Conservation (phyloP, 1,140 invertebrate species). For the Venustaconcha ellipsiformis region DNA sequence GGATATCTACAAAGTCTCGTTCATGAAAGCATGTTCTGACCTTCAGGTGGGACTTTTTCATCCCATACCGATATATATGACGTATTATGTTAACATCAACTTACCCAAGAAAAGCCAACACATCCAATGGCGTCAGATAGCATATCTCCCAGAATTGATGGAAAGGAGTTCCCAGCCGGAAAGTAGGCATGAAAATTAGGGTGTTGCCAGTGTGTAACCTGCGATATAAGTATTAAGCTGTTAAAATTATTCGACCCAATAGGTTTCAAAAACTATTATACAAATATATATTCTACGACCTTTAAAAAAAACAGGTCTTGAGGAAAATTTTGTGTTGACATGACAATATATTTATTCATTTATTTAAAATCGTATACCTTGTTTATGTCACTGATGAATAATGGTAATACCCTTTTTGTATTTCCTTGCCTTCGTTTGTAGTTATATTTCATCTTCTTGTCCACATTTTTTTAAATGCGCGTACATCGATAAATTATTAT, state of each 20-base stretch:
- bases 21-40: neutral
- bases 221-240: conserved; percentile 31
- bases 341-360: neutral
- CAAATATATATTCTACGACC: neutral
- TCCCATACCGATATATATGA: neutral
- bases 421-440: no score
- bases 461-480: no score
- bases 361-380: neutral
- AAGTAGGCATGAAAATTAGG: conserved; percentile 99
- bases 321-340: neutral
- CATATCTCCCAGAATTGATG: conserved; percentile 99
- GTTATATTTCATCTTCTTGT: no score
- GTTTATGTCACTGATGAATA: neutral
- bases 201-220: conserved; percentile 99
- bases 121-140: conserved; percentile 94
- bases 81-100: conserved; percentile 14
- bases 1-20: neutral
- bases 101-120: conserved; percentile 99
- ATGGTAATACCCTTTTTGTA: neutral
- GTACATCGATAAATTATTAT: no score
- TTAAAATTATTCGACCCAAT: neutral
- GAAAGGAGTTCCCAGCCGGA: conserved; percentile 96
- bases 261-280: neutral
- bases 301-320: neutral
- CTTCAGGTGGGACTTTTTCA: neutral